Base-by-base conservation (phyloP, 2,888 invertebrate genomes). In the Agrotis clavis region DNA sequence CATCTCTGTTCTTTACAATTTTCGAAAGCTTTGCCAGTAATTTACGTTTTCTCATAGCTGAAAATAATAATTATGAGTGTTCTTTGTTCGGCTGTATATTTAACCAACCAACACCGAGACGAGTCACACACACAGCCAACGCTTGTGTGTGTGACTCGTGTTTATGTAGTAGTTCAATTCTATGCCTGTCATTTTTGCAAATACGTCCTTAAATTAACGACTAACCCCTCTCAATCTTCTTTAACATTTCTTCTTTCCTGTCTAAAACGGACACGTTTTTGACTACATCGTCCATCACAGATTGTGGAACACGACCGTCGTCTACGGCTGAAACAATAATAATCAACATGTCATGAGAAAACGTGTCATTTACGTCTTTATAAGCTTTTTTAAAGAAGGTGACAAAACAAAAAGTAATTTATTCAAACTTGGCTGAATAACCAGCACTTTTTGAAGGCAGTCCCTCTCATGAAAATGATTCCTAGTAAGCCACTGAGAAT, bases 281-380 rank as follows among this genome's bases (percentile, higher is more conserved):
- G 18, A 74, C 7, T 1, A 83, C 19, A n/a, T 83, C 80, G 47
- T 79, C 53, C 48, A 83, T 30, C 21, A 79, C 83, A 21, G 83
- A 67, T 30, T 67, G 63, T 11, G 83, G 83, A 50, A 79, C 0
- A 19, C 57, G 64, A 2, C 74, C 83, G 0, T 30, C 57, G 5
- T 79, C 64, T 9, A 79, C 80, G 21, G 80, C 79, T 79, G 67
- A 21, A 79, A 79, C 11, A n/a, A n/a, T n/a, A n/a, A 57, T 1
- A 41, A 41, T 41, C 11, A 41, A 41, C 1, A 41, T 41, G 41
- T 2, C 41, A 41, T 41, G 9, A 41, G 41, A 41, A 41, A 41
- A 41, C 41, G 9, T 35, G 35, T 6, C 35, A 35, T 7, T 35
- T 35, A 35, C 35, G 6, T 7, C 35, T 35, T 30, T 30, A 25